Evolutionary conservation across 2,797 vertebrate genomes (phyloP), one percentile per base, ranked within the genome.

Genomic region (Poliocrania exsul): DNA sequence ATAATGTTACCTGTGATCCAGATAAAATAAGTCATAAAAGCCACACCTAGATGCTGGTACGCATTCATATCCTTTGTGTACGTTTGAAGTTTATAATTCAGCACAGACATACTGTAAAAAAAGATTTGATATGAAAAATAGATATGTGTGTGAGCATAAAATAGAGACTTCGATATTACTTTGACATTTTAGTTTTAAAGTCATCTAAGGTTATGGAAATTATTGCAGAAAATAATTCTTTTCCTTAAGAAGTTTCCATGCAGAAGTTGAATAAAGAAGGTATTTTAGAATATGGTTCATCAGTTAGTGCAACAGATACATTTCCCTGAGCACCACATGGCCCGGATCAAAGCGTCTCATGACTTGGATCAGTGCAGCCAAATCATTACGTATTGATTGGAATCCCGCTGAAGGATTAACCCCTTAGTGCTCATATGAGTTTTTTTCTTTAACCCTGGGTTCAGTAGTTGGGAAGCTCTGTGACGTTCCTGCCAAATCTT

Each of bases 321-420:
- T 97, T 98, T 97, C 94, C 95, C 93, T 84, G 86, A 97, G 96
- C 97, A 97, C 98, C 97, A 97, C 93, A 96, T 97, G 98, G 95
- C 85, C 92, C 25, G 96, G 98, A 98, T 99, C 98, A 98, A 98
- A 98, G 98, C 94, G 5, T 97, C 97, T 96, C 93, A 92, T 97
- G 98, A 97, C 98, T 98, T 92, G 97, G 98, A 98, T 98, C 98
- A 94, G 95, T 97, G 98, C 97, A 97, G 97, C 97, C 97, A 98
- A 98, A 98, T 99, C 98, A 98, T 98, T 97, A 98, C 75, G 77
- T 98, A 98, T 98, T 97, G 98, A 99, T 98, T 97, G 92, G 96
- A 97, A 96, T 94, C 95, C 95, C 94, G 29, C 81, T 92, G 96
- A 94, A 95, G 96, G 88, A 94, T 97, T 97, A 98, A 97, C 96